Evolutionary conservation across 2,888 invertebrate genomes (phyloP), one percentile per base, ranked within the genome.

Genomic region (Phyto melanocephala): DNA sequence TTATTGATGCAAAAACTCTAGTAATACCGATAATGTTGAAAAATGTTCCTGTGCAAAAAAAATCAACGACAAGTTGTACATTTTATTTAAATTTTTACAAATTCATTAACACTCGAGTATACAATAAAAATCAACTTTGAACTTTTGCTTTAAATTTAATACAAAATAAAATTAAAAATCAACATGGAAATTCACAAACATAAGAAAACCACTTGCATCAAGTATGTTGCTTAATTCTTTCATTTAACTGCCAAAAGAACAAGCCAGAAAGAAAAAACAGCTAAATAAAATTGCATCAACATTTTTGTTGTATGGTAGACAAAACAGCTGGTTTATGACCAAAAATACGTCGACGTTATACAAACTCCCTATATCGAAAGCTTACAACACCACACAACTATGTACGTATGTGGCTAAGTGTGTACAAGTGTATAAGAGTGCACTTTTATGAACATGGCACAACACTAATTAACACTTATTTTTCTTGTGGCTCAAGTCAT

Each of bases 401-500:
- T 17, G 15, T 17, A 24, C 17, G 35, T 24, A 24, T 22, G 58
- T 67, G 54, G n/a, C n/a, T 56, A 33, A 24, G 33, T 56, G n/a
- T 56, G 13, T 68, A 10, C 22, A 10, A 17, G n/a, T 63, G 47
- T 58, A 45, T 35, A 28, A 28, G 37, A 62, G 22, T 71, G 60
- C 37, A 15, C 60, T 58, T 77, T 79, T 75, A 75, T 79, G 52
- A 70, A 78, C 82, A 78, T 75, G 79, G 75, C 76, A 80, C 76
- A 83, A 80, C 80, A 80, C 83, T 80, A 83, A 80, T 80, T 80
- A 80, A 83, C 79, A 83, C 76, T 80, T 80, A 76, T 77, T 70
- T 72, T 63, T 68, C 62, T 54, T 70, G 45, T 72, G 80, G 79
- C 83, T 80, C 71, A 76, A 83, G 80, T 80, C 80, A 80, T 72